A percentile compares a stretch with the other conserved stretches of the same genome.
These are phyloP conservation scores for Naso thynnoides DNA, from an alignment of 2,797 vertebrate species.

Conservation along the genomic window DNA sequence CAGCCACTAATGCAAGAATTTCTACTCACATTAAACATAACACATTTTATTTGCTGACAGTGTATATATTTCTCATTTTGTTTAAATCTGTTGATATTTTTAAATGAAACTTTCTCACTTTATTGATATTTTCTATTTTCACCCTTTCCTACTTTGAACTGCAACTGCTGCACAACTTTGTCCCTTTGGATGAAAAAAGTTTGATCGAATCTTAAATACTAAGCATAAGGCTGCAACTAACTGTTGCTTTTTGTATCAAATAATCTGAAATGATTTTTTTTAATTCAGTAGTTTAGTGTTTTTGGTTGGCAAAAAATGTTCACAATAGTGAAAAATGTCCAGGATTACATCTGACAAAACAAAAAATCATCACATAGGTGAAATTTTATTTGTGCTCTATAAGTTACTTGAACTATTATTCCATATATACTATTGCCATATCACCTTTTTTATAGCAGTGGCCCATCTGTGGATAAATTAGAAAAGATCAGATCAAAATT, in stretches of 20 bases:
- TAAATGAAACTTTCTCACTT: too few species aligned
- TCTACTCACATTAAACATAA: neutral
- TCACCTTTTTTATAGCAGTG: neutral
- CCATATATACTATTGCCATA: neutral
- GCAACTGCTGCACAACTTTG: neutral
- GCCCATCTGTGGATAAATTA: neutral
- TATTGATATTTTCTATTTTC: neutral
- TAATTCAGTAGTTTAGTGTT: neutral
- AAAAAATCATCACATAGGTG: constrained; percentile 1
- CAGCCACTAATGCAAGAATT: neutral
- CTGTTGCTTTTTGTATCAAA: neutral
- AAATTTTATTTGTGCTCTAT: neutral
- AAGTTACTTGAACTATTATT: too few species aligned
- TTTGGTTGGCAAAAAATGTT: neutral
- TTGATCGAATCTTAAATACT: neutral
- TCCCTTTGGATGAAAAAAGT: neutral
- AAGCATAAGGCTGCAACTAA: neutral
- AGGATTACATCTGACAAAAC: neutral
- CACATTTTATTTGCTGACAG: neutral
- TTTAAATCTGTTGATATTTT: too few species aligned
- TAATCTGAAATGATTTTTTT: neutral
- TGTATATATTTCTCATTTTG: neutral
- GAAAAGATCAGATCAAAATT: too few species aligned
- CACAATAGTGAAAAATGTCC: neutral
- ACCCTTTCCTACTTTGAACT: neutral